Evolutionary conservation across 2,888 invertebrate genomes (phyloP).

Genomic region (Drosophila pullipes): DNA sequence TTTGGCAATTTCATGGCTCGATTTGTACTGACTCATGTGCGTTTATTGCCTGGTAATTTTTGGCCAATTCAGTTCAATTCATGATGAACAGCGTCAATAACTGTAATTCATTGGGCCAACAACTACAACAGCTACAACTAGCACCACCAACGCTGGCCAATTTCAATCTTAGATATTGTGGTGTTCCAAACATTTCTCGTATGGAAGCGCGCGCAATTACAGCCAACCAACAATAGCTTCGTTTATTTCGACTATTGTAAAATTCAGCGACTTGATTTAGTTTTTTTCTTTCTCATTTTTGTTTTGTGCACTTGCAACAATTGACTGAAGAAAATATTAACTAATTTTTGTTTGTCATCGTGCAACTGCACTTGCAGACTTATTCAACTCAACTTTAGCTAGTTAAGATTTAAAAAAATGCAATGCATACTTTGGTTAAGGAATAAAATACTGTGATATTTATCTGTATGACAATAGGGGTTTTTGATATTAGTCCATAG

Average conservation of each 20-base stretch:
- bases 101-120: slow-evolving; percentile 55
- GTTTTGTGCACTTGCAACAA: slow-evolving; percentile 29
- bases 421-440: not conserved
- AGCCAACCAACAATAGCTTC: slow-evolving; percentile 26
- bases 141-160: slow-evolving; percentile 5
- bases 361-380: not conserved
- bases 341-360: slow-evolving; percentile 3
- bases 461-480: not conserved
- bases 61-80: slow-evolving; percentile 46
- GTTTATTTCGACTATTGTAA: slow-evolving; percentile 39
- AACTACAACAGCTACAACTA: slow-evolving; percentile 6
- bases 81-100: slow-evolving; percentile 67
- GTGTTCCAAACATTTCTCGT: slow-evolving; percentile 28
- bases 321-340: slow-evolving; percentile 41
- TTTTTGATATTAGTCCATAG: not conserved
- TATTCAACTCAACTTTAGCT: not conserved
- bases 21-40: slow-evolving; percentile 68
- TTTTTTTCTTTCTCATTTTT: not conserved
- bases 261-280: not conserved
- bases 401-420: not conserved
- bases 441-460: not conserved
- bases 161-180: slow-evolving; percentile 17
- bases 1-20: slow-evolving; percentile 53
- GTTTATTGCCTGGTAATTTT: slow-evolving; percentile 44
- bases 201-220: slow-evolving; percentile 47